Evolutionary conservation across 2,888 invertebrate genomes (phyloP), one percentile per base, ranked within the genome.

Genomic region (Scaptomyza parva): DNA sequence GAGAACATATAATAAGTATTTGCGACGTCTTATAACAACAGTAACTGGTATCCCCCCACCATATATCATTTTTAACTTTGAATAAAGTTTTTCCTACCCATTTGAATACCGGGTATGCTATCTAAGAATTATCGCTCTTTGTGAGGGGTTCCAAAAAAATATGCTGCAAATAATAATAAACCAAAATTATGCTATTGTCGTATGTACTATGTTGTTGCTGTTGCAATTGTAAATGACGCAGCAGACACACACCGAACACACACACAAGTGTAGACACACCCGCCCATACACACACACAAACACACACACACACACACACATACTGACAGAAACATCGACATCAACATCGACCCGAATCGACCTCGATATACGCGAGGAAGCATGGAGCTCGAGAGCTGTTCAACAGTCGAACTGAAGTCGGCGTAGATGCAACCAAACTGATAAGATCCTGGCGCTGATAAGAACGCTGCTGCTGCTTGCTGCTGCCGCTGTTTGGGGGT

Each of bases 391-490:
- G n/a, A n/a, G n/a, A 71, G 76, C 12, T 53, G 60, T 35, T 44
- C 54, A 48, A 57, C 55, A 51, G 52, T 65, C 65, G 66, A 22
- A 66, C 52, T 69, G 58, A 33, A 62, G 68, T 65, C 63, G 82
- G 75, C 80, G 79, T 62, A 80, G 81, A 85, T 81, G 83, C 86
- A 82, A 77, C 65, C 75, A 57, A 57, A 28, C 45, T 79, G 86
- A 86, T 86, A 78, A 86, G 86, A 86, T 86, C 86, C 84, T 86
- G 78, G 64, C 68, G 81, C 75, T 88, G 86, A 86, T 86, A 88
- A 86, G 47, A 43, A 40, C 22, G 44, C 58, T 43, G 55, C 54
- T 37, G 57, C 55, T 30, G 64, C 61, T 50, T n/a, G 30, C n/a
- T 33, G 33, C 33, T 35, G 63, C 44, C 67, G 65, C 70, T 70